Conservation (phyloP, 2,888 invertebrate genomes). For the Orgyia antiqua region DNA sequence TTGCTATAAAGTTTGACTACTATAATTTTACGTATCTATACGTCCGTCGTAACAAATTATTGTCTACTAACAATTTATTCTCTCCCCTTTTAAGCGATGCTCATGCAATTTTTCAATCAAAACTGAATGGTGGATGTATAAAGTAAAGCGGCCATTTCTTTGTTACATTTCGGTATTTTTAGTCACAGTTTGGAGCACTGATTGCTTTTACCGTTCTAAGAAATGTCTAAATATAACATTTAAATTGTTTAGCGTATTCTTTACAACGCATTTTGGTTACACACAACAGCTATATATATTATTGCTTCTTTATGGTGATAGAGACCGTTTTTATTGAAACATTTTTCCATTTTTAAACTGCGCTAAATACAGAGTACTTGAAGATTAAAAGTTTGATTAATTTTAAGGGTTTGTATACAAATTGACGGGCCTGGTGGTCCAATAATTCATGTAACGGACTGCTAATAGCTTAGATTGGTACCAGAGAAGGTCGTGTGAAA, state of each 20-base stretch:
- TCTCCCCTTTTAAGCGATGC: conserved; percentile 25
- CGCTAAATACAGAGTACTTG: no score
- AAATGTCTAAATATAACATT: conserved; percentile 7
- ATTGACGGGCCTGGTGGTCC: no score
- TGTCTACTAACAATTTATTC: conserved; percentile 23
- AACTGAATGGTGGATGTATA: conserved; percentile 32
- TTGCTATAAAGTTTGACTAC: conserved; percentile 27
- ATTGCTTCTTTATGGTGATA: no score
- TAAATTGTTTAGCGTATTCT: conserved; percentile 9
- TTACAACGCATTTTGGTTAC: neutral
- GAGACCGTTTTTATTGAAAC: no score
- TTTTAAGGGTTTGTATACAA: no score
- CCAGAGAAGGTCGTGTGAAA: no score
- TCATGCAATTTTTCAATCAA: conserved; percentile 74
- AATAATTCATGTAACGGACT: no score
- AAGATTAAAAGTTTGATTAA: no score
- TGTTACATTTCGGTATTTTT: conserved; percentile 11
- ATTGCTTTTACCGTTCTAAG: conserved; percentile 22
- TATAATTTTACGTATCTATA: conserved; percentile 17
- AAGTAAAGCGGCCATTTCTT: conserved; percentile 30
- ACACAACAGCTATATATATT: no score
- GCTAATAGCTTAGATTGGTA: no score
- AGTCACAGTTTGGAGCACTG: conserved; percentile 16
- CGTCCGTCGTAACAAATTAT: conserved; percentile 23
- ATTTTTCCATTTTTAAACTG: no score